Conservation (phyloP, 2,797 vertebrate species). For the Enteromius paludinosus region DNA sequence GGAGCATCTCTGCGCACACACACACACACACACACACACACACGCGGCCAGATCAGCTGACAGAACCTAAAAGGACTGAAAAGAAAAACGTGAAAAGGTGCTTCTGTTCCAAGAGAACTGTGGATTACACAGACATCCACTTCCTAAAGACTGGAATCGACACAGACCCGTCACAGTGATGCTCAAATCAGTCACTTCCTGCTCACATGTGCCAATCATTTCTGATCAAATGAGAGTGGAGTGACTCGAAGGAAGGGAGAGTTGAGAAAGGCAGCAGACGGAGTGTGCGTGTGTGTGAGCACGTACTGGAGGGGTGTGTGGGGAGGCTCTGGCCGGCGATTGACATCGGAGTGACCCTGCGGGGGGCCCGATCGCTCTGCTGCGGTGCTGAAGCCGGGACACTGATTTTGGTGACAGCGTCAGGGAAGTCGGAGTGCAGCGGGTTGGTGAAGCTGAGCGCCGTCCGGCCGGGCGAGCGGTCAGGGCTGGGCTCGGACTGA, state of each 20-base stretch:
- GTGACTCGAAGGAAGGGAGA: not conserved
- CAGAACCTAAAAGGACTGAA: not conserved
- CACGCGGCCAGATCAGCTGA: not conserved
- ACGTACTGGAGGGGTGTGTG: constrained; percentile 85
- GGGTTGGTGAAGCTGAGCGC: constrained; percentile 97
- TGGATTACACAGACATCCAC: not conserved
- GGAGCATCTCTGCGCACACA: not conserved
- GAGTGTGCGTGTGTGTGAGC: not conserved
- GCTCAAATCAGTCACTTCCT: not conserved
- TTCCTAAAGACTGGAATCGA: not conserved
- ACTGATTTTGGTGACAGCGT: constrained; percentile 85
- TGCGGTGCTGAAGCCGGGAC: constrained; percentile 81
- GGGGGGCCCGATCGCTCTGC: constrained; percentile 77
- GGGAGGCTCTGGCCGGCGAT: constrained; percentile 84
- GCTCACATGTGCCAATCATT: not conserved
- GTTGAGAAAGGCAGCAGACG: not conserved
- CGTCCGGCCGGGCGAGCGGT: constrained; percentile 71
- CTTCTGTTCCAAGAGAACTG: not conserved
- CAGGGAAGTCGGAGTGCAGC: constrained; percentile 91
- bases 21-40: too few species aligned
- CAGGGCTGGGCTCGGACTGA: constrained; percentile 75
- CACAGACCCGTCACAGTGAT: not conserved
- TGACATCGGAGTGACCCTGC: constrained; percentile 90
- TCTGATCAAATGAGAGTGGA: not conserved
- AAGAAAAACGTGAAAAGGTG: not conserved